phyloP scores from a whole-genome alignment of 2,797 vertebrate genomes.

The Girardinus metallicus region DNA sequence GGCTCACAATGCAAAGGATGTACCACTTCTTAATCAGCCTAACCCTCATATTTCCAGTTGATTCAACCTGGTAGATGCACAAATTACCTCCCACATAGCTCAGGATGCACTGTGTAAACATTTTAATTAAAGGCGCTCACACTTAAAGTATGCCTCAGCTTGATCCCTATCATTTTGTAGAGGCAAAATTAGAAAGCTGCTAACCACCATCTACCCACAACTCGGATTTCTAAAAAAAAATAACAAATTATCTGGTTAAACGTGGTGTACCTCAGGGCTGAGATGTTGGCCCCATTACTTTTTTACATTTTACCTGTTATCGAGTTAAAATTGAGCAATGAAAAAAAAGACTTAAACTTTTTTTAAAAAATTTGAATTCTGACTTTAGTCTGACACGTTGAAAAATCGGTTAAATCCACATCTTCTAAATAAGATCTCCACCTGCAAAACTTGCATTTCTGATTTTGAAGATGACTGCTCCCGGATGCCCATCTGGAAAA shows the following conservation, averaged over 20 bases:
- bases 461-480: too few species aligned
- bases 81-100: neutral
- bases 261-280: neutral
- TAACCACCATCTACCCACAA: neutral
- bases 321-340: neutral
- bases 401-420: too few species aligned
- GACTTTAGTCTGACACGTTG: neutral
- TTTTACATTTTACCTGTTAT: too few species aligned
- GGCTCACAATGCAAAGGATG: neutral
- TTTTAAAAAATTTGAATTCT: neutral
- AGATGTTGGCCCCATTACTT: neutral
- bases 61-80: constrained; percentile 5
- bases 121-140: neutral
- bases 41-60: neutral
- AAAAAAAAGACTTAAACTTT: neutral
- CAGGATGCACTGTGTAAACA: neutral
- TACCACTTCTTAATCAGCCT: neutral
- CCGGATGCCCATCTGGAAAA: too few species aligned
- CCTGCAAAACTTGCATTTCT: too few species aligned
- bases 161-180: neutral
- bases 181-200: neutral
- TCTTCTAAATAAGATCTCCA: too few species aligned
- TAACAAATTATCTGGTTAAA: neutral
- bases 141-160: neutral
- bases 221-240: neutral